Evolutionary conservation across 2,888 invertebrate genomes (phyloP).

Genomic region (Odontocerum albicorne): DNA sequence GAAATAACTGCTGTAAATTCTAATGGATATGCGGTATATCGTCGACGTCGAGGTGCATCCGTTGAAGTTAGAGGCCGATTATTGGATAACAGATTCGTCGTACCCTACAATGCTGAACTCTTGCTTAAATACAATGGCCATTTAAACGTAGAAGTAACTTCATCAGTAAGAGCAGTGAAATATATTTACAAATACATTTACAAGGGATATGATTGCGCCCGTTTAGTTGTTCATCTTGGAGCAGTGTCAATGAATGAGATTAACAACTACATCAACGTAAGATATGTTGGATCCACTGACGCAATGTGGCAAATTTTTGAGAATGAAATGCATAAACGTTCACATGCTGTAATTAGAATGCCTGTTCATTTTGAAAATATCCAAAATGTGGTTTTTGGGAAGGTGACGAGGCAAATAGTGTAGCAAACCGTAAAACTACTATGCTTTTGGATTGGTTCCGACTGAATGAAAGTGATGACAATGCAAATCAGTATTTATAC

Average conservation of each 20-base stretch:
- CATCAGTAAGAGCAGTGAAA: not conserved
- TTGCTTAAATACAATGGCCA: not conserved
- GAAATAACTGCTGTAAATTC: not conserved
- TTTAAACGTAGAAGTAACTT: not conserved
- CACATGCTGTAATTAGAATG: not conserved
- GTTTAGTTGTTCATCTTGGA: not conserved
- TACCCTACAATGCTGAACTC: not conserved
- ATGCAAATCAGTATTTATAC: not conserved
- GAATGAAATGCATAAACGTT: not conserved
- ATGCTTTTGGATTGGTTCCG: not conserved
- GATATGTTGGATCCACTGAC: not conserved
- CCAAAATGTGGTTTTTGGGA: not conserved
- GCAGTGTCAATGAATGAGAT: too few relatives aligned
- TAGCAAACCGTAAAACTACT: not conserved
- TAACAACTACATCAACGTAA: not conserved
- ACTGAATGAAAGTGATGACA: not conserved
- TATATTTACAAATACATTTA: constrained; percentile 5
- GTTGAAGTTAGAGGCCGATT: not conserved
- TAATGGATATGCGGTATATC: constrained; percentile 2
- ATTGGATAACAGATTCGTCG: not conserved
- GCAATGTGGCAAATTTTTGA: constrained; percentile 1
- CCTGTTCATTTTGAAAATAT: not conserved
- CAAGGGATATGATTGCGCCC: not conserved
- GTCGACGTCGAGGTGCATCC: not conserved
- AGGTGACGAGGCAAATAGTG: not conserved